These are phyloP conservation scores for Spodoptera litura DNA, from an alignment of 1,140 invertebrate genomes.

Conservation along the genomic window DNA sequence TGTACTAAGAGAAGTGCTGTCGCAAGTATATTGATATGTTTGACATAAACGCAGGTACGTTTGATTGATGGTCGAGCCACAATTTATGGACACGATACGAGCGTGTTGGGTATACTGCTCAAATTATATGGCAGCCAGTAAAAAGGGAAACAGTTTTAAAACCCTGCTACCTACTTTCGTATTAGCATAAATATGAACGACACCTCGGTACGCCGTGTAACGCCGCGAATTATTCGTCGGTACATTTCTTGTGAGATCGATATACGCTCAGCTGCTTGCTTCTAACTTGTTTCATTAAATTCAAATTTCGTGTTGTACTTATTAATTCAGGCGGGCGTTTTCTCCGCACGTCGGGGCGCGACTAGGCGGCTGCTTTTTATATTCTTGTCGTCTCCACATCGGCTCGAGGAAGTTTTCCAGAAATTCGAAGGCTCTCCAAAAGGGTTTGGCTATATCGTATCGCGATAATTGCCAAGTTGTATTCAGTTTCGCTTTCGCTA, in stretches of 20 bases:
- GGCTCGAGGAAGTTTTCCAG: slow-evolving; percentile 61
- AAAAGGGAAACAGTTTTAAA: slow-evolving; percentile 26
- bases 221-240: slow-evolving; percentile 23
- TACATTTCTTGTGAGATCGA: slow-evolving; percentile 65
- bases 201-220: slow-evolving; percentile 23
- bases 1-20: slow-evolving; percentile 7
- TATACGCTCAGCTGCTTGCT: slow-evolving; percentile 77
- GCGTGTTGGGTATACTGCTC: not conserved
- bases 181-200: slow-evolving; percentile 44
- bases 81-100: not conserved
- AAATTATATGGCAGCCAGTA: not conserved
- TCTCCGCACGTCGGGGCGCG: slow-evolving; percentile 69
- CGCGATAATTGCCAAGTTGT: slow-evolving; percentile 59
- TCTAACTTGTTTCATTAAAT: slow-evolving; percentile 87
- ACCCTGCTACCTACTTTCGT: slow-evolving; percentile 1
- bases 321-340: slow-evolving; percentile 84
- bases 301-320: slow-evolving; percentile 87
- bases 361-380: slow-evolving; percentile 77
- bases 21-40: slow-evolving; percentile 7
- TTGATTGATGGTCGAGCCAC: slow-evolving; percentile 15
- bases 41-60: not conserved
- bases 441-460: slow-evolving; percentile 56
- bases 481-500: slow-evolving; percentile 47
- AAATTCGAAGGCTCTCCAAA: slow-evolving; percentile 62
- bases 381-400: slow-evolving; percentile 68